A percentile compares a stretch with the other conserved stretches of the same genome.
phyloP scores from a whole-genome alignment of 2,797 vertebrate genomes.

The Gymnoscopelus braueri region DNA sequence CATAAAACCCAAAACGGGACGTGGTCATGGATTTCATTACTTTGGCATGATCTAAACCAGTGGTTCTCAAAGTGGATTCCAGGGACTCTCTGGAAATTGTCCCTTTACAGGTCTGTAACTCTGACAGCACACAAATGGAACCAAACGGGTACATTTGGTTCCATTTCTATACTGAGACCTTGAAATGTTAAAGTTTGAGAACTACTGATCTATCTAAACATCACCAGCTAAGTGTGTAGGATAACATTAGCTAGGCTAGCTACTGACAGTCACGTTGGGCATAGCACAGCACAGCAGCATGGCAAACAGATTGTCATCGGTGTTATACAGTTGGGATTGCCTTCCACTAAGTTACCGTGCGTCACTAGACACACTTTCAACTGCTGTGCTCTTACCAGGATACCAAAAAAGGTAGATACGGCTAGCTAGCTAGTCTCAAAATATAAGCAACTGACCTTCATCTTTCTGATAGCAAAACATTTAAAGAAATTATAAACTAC shows the following conservation, averaged over 20 bases:
- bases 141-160: too few species aligned
- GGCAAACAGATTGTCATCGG: slow-evolving; percentile 29
- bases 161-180: too few species aligned
- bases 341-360: slow-evolving; percentile 12
- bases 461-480: slow-evolving; percentile 67
- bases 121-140: too few species aligned
- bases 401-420: slow-evolving; percentile 82
- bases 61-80: too few species aligned
- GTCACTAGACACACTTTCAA: slow-evolving; percentile 19
- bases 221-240: slow-evolving; percentile 59
- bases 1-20: background rate
- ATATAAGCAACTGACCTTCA: slow-evolving; percentile 86
- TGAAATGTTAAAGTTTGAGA: too few species aligned
- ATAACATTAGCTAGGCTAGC: slow-evolving; percentile 71
- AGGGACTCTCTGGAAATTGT: too few species aligned
- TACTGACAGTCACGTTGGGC: slow-evolving; percentile 21
- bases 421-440: slow-evolving; percentile 84
- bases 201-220: slow-evolving; percentile 9
- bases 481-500: slow-evolving; percentile 57
- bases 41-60: background rate
- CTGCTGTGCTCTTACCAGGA: slow-evolving; percentile 52
- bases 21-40: background rate
- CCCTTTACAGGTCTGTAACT: too few species aligned
- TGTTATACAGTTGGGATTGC: slow-evolving; percentile 9
- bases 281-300: background rate